Evolutionary conservation across 2,888 invertebrate genomes (phyloP).

Genomic region (Spialia ferax): DNA sequence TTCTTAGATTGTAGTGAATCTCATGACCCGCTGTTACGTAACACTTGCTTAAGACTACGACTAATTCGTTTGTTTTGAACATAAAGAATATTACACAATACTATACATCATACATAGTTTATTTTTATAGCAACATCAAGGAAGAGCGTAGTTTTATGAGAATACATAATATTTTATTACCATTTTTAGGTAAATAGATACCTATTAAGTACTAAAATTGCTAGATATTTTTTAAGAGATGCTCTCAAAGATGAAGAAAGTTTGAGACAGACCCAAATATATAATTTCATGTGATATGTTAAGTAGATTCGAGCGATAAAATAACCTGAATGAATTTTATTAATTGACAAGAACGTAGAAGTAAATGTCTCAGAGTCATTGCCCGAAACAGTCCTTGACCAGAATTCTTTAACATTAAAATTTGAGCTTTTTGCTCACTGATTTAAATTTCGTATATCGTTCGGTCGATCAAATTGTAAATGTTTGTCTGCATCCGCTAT

Average conservation of each 20-base stretch:
- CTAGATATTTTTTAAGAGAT: background rate
- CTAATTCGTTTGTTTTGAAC: conserved; percentile 3
- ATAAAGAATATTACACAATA: background rate
- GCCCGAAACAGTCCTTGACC: conserved; percentile 34
- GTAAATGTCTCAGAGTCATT: conserved; percentile 26
- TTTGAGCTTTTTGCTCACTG: conserved; percentile 19
- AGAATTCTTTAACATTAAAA: conserved; percentile 5
- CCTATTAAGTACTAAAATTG: no score
- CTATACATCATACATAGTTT: no score
- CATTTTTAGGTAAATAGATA: no score
- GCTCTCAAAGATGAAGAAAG: background rate
- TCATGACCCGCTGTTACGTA: background rate
- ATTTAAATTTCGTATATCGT: conserved; percentile 7
- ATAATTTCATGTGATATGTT: background rate
- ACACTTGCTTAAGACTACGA: conserved; percentile 2
- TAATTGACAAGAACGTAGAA: background rate
- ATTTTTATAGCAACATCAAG: background rate
- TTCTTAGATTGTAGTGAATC: background rate
- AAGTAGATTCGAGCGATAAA: background rate
- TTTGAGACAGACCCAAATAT: background rate
- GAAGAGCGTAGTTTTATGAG: background rate
- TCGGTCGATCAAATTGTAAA: conserved; percentile 24
- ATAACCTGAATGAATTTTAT: background rate
- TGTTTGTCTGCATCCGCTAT: conserved; percentile 20
- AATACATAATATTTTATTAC: background rate